These are phyloP conservation scores for Bradypodion pumilum DNA, from an alignment of 2,797 vertebrate genomes.

Conservation along the genomic window DNA sequence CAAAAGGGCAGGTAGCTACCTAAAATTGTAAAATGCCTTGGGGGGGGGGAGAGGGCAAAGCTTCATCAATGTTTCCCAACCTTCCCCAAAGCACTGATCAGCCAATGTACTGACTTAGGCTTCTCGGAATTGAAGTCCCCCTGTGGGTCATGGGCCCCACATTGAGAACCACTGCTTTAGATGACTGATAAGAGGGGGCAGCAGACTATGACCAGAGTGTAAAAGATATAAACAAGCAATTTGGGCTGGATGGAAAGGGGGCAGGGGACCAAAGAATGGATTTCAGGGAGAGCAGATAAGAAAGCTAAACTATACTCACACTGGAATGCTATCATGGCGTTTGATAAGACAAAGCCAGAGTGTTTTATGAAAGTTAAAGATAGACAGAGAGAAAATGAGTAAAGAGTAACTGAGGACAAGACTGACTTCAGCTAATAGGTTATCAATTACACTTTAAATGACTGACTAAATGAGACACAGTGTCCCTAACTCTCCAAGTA, in stretches of 20 bases:
- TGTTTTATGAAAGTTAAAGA: neutral
- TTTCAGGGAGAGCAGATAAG: constrained; percentile 5
- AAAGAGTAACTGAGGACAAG: constrained; percentile 44
- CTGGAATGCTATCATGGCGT: too few species aligned
- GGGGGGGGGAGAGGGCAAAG: too few species aligned
- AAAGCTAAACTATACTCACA: neutral
- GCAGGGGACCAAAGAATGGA: constrained; percentile 18
- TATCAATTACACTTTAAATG: constrained; percentile 46
- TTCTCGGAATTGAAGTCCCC: too few species aligned
- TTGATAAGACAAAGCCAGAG: too few species aligned
- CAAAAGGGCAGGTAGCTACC: neutral
- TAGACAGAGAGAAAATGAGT: neutral
- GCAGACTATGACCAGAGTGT: neutral
- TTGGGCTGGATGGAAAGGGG: neutral
- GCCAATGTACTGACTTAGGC: too few species aligned
- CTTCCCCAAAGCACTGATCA: too few species aligned
- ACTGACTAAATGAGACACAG: constrained; percentile 21
- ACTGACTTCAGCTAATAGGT: constrained; percentile 47
- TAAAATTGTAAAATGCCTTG: neutral
- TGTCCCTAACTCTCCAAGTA: constrained; percentile 25
- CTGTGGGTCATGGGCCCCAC: too few species aligned
- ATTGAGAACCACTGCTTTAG: too few species aligned
- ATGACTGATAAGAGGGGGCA: neutral
- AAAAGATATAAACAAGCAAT: neutral
- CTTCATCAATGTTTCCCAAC: too few species aligned